Base-by-base conservation (phyloP, 53 echinoderm and acorn worm genomes). In the Crossaster papposus region DNA sequence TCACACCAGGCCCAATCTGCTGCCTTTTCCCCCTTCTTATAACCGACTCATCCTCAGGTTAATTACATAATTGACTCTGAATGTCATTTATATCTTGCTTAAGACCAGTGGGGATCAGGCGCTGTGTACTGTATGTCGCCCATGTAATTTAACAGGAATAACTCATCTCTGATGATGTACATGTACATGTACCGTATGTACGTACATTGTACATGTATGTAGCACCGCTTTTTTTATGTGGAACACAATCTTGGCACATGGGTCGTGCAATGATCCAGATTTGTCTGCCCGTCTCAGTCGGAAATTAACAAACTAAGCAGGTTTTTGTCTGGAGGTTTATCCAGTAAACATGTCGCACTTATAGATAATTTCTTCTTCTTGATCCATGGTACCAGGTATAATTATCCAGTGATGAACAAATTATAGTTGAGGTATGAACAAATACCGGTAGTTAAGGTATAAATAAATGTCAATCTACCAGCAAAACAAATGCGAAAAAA, bases 301-400 rank as follows among this genome's bases (percentile, higher is more conserved):
- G 35, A 74, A 74, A 74, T 74, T 74, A 74, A 36, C 34, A 35
- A 74, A 74, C 75, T 74, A 35, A 36, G 71, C 71, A 12, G 29
- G 75, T 36, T 71, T 74, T 36, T 74, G 75, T 74, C 75, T 74
- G 24, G 22, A 36, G 1, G 75, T 5, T 35, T 68, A 18, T 58
- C 12, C 12, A 58, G 58, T 20, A 17, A 58, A 17, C 2, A 11
- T 58, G 58, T 44, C 44, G 9, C 44, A 9, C 6, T 44, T 9
- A 44, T 9, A 44, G 0, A 44, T 44, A 44, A 44, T 7, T 44
- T 44, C 6, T 44, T 44, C 9, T 44, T 9, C 44, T 44, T 44
- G 9, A 44, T 44, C 44, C 44, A 7, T 44, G 44, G 9, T 44
- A 5, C 0, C 0, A 7, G 44, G 44, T 44, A 44, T 44, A 9